These are phyloP conservation scores for Aleiodes sp. DNA, from an alignment of 1,140 invertebrate species.

Conservation along the genomic window DNA sequence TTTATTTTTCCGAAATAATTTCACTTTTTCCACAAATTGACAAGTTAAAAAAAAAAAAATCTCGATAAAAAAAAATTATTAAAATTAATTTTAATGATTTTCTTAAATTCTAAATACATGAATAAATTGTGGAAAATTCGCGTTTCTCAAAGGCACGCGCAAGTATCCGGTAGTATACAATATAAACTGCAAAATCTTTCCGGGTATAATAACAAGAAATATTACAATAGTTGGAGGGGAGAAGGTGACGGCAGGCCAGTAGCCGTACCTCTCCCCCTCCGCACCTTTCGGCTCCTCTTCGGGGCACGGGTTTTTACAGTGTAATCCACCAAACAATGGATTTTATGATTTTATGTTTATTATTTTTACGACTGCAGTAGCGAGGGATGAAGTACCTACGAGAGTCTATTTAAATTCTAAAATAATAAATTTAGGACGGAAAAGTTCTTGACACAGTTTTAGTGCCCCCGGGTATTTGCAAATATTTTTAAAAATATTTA, in stretches of 20 bases:
- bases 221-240: not conserved
- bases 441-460: too few species aligned
- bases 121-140: not conserved
- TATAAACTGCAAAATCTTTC: not conserved
- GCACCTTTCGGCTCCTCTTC: not conserved
- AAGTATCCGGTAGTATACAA: not conserved
- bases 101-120: too few species aligned
- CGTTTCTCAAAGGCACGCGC: not conserved
- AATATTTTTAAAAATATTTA: too few species aligned
- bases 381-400: not conserved
- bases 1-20: too few species aligned
- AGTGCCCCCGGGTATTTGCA: too few species aligned
- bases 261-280: not conserved
- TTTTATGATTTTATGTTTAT: conserved; percentile 13
- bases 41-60: too few species aligned
- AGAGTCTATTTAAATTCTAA: too few species aligned
- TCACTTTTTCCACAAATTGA: too few species aligned
- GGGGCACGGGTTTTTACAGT: conserved; percentile 14
- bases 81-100: too few species aligned
- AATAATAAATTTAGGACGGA: too few species aligned
- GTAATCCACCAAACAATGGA: not conserved
- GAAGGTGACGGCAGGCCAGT: not conserved
- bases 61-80: too few species aligned
- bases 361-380: conserved; percentile 12
- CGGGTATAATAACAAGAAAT: conserved; percentile 2